Percentiles rank a stretch among this genome's conserved stretches.
These are phyloP conservation scores for Petaurus breviceps DNA, from an alignment of 2,113 vertebrate genomes.

Conservation along the genomic window DNA sequence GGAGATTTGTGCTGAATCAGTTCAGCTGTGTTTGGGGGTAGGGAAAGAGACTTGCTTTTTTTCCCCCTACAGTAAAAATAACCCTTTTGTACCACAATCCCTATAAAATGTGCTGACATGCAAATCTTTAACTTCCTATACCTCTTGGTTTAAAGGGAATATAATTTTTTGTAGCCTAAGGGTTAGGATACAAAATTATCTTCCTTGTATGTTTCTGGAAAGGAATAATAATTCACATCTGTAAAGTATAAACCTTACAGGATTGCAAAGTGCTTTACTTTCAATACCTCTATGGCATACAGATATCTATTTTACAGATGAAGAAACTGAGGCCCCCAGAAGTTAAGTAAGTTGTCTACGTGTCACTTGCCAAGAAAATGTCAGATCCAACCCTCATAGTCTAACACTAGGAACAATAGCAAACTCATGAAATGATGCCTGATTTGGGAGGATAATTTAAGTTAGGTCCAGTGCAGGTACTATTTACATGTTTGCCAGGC, in stretches of 20 bases:
- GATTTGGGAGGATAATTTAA: not conserved
- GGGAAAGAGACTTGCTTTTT: conserved; percentile 64
- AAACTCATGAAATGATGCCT: not conserved
- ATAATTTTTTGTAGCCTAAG: conserved; percentile 47
- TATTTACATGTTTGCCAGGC: not conserved
- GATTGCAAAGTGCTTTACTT: not conserved
- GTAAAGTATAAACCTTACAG: not conserved
- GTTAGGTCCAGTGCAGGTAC: not conserved
- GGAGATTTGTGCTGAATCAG: conserved; percentile 79
- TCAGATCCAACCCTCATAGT: not conserved
- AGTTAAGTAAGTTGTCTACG: not conserved
- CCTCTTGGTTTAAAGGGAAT: conserved; percentile 59
- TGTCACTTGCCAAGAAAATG: not conserved
- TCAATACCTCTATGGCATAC: not conserved
- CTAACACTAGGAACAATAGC: not conserved
- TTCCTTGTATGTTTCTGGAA: not conserved
- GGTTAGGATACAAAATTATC: not conserved
- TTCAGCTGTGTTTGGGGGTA: conserved; percentile 80
- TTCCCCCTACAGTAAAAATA: conserved; percentile 75
- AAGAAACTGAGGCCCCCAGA: not conserved
- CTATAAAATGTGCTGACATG: conserved; percentile 76
- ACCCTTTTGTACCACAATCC: conserved; percentile 70
- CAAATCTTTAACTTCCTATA: conserved; percentile 65
- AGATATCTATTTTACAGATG: not conserved
- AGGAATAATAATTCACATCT: not conserved